Conservation (phyloP, 2,888 invertebrate genomes). For the Tetanocera ferruginea region DNA sequence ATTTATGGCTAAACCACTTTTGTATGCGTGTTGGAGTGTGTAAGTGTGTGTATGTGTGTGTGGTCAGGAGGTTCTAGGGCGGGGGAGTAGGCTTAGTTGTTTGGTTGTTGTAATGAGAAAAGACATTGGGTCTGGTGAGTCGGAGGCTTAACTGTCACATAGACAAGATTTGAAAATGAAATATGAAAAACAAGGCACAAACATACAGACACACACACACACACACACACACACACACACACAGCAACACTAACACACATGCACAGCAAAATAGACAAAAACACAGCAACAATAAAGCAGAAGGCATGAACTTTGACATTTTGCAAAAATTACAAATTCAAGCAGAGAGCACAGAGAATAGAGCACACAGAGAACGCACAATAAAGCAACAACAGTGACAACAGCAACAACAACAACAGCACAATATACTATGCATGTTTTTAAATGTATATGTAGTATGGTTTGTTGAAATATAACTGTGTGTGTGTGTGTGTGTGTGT, state of each 20-base stretch:
- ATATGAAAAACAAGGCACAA: neutral
- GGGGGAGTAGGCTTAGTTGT: neutral
- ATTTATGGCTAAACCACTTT: constrained; percentile 36
- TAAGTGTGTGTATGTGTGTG: neutral
- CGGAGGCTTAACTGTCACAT: constrained; percentile 33
- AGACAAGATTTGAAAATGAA: neutral
- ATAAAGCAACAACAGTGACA: neutral
- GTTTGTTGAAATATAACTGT: neutral
- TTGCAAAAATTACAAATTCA: constrained; percentile 19
- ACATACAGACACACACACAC: neutral
- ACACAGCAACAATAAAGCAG: neutral
- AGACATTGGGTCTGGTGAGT: neutral
- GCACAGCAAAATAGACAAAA: neutral
- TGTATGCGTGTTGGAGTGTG: neutral
- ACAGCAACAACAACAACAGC: neutral
- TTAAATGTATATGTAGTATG: too few species aligned
- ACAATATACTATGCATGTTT: neutral
- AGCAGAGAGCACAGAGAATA: too few species aligned
- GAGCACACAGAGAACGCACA: neutral
- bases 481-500: neutral
- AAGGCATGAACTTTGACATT: constrained; percentile 38
- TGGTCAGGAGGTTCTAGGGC: neutral
- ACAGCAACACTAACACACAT: neutral
- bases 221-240: neutral
- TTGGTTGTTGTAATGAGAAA: neutral